Evolutionary conservation across 2,113 vertebrate genomes (phyloP), one percentile per base, ranked within the genome.

Genomic region (Xenopus borealis): DNA sequence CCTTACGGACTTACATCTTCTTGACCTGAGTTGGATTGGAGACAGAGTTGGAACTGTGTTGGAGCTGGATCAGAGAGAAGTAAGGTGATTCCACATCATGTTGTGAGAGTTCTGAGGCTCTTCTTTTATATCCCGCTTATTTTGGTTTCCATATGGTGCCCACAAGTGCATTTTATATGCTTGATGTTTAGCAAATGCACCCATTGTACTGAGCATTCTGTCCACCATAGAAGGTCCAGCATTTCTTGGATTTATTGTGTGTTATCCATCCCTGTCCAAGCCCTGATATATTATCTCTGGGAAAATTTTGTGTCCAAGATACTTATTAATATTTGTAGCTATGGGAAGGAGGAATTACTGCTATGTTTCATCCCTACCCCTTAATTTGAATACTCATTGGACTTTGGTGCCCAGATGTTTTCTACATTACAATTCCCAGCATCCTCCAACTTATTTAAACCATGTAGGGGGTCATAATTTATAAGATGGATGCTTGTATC

Each of bases 251-350:
- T 67, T 66, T 74, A 61, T 59, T 75, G 40, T 61, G 64, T 75
- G 64, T 67, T 63, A 75, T 59, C 20, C 78, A 11, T 79, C 53
- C 7, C 67, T 17, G 19, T 66, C 72, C 50, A 78, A 27, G 72
- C 75, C n/a, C 45, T 78, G 76, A 79, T 80, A 70, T 17, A 71
- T 81, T 33, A 55, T 72, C 69, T 81, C 78, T 78, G 74, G 64
- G 68, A 79, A 79, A 73, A 79, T n/a, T n/a, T n/a, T n/a, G n/a
- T n/a, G n/a, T n/a, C n/a, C n/a, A n/a, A n/a, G n/a, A n/a, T n/a
- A n/a, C 57, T 74, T 17, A 18, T 71, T 27, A 72, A 81, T 78
- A 10, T 80, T 84, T 83, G 78, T 70, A 80, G 47, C 80, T 78
- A 79, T 61, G 72, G 40, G 19, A 81, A 79, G 50, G 23, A 55